Conservation (phyloP, 2,113 vertebrate genomes). For the Helogale parvula region DNA sequence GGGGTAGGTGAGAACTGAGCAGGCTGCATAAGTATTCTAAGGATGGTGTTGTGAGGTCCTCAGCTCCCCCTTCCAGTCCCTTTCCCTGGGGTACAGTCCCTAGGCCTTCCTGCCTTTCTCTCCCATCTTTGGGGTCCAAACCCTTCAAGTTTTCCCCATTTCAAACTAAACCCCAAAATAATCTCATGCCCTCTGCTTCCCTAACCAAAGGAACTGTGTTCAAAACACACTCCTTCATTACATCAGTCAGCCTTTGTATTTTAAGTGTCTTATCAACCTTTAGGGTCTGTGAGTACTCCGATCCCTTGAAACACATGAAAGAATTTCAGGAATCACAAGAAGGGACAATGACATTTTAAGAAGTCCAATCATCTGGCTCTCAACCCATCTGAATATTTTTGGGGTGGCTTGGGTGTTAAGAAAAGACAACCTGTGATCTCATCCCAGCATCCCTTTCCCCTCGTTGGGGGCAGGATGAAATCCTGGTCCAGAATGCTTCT, state of each 20-base stretch:
- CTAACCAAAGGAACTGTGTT: neutral
- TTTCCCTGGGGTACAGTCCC: neutral
- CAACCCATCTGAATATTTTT: neutral
- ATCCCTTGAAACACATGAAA: neutral
- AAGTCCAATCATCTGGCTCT: neutral
- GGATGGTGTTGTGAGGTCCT: neutral
- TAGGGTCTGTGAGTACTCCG: neutral
- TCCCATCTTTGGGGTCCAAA: neutral
- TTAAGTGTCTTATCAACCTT: neutral
- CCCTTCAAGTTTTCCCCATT: neutral
- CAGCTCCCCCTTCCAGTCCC: neutral
- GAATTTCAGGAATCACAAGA: neutral
- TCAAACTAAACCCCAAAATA: constrained; percentile 29
- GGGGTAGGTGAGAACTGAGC: neutral
- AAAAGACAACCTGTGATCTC: neutral
- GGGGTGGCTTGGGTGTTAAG: neutral
- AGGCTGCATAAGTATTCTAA: neutral
- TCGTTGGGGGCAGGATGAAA: neutral
- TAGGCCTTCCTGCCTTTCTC: neutral
- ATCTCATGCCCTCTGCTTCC: neutral
- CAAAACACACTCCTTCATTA: neutral
- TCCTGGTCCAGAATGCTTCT: neutral
- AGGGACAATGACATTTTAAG: neutral
- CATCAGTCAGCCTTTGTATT: neutral
- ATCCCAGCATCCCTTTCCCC: neutral